Conservation (phyloP, 1,140 invertebrate genomes). For the Panulirus ornatus region DNA sequence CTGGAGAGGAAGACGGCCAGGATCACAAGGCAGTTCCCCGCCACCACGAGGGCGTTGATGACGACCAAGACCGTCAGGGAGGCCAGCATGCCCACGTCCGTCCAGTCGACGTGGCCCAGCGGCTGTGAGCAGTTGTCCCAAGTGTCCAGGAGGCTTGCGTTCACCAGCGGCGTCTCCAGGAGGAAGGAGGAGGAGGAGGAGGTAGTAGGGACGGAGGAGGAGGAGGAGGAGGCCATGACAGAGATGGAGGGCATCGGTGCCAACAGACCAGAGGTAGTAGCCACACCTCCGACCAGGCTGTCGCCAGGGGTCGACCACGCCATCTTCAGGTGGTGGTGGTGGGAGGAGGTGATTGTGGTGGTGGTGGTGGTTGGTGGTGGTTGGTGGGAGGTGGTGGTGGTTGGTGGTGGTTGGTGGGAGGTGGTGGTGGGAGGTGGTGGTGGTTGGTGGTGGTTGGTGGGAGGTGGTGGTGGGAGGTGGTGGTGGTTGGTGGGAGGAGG, state of each 20-base stretch:
- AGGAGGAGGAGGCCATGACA: not conserved
- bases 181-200: constrained; percentile 24
- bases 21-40: constrained; percentile 94
- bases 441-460: no score
- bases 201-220: not conserved
- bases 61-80: constrained; percentile 87
- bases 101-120: constrained; percentile 87
- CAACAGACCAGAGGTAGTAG: not conserved
- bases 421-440: no score
- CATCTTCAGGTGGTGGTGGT: no score
- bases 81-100: constrained; percentile 85
- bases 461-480: no score
- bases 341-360: no score
- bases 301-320: not conserved
- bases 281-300: not conserved
- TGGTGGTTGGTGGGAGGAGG: no score
- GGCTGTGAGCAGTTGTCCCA: constrained; percentile 83
- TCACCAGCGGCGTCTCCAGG: constrained; percentile 23
- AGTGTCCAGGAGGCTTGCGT: constrained; percentile 24
- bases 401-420: no score
- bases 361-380: no score
- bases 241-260: not conserved
- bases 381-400: no score
- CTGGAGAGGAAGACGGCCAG: constrained; percentile 92
- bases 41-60: constrained; percentile 91